phyloP scores from a whole-genome alignment of 1,140 invertebrate genomes.

The Penaeus japonicus region DNA sequence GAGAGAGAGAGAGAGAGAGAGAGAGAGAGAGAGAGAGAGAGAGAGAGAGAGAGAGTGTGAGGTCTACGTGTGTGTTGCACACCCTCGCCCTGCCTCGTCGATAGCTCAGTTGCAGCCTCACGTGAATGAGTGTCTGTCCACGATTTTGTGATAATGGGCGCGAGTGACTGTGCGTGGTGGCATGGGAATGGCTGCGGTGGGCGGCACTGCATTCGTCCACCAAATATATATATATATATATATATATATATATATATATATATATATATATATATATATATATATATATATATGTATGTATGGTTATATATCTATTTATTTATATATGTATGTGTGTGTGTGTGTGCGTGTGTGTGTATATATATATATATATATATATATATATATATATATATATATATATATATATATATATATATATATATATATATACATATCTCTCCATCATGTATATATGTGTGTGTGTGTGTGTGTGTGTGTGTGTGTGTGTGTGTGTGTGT shows the following conservation, averaged over 20 bases:
- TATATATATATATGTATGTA: not conserved
- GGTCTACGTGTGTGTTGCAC: no score
- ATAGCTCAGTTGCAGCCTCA: no score
- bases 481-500: not conserved
- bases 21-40: no score
- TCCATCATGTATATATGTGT: not conserved
- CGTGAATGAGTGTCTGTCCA: no score
- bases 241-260: not conserved
- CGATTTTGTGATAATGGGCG: no score
- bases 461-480: not conserved
- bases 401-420: not conserved
- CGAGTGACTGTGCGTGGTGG: no score
- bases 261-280: not conserved
- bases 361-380: not conserved
- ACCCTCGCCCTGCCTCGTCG: no score
- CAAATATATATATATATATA: not conserved
- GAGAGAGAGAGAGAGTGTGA: no score
- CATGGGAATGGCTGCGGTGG: no score
- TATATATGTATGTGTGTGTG: not conserved
- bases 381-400: conserved; percentile 6
- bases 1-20: no score
- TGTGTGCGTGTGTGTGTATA: not conserved
- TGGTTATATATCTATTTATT: not conserved
- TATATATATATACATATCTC: not conserved
- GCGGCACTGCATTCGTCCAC: not conserved